Evolutionary conservation across 2,113 vertebrate species (phyloP).

Genomic region (Planiliza haematocheilus): DNA sequence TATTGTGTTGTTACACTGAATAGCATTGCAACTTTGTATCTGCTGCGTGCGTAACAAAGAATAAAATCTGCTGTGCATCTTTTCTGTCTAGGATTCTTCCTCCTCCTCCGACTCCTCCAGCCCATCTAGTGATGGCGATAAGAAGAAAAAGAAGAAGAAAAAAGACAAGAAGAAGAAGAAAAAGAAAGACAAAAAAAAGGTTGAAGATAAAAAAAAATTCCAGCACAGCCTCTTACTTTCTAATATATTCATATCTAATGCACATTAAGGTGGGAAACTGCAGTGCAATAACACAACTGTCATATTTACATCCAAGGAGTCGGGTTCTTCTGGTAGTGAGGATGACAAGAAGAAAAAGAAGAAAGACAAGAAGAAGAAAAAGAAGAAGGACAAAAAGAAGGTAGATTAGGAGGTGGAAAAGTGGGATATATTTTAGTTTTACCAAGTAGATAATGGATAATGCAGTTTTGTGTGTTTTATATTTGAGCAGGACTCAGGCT

Average conservation of each 20-base stretch:
- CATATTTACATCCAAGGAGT: slow-evolving; percentile 52
- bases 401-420: slow-evolving; percentile 7
- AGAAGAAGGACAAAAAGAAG: slow-evolving; percentile 66
- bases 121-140: slow-evolving; percentile 10
- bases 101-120: slow-evolving; percentile 21
- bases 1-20: too few relatives aligned
- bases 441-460: not conserved
- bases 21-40: too few relatives aligned
- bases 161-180: slow-evolving; percentile 68
- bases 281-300: not conserved
- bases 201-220: slow-evolving; percentile 1
- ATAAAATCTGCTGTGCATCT: not conserved
- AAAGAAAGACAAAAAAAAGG: slow-evolving; percentile 72
- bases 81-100: slow-evolving; percentile 25
- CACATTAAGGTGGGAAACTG: not conserved
- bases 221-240: not conserved
- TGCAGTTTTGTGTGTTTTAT: not conserved
- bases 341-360: slow-evolving; percentile 70
- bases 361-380: slow-evolving; percentile 55
- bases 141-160: slow-evolving; percentile 43
- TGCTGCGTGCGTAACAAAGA: too few relatives aligned
- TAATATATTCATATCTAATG: not conserved
- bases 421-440: not conserved
- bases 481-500: slow-evolving; percentile 59
- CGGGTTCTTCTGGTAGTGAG: slow-evolving; percentile 55